Base-by-base conservation (phyloP, 1,140 invertebrate genomes). In the Meloidogyne chitwoodi region DNA sequence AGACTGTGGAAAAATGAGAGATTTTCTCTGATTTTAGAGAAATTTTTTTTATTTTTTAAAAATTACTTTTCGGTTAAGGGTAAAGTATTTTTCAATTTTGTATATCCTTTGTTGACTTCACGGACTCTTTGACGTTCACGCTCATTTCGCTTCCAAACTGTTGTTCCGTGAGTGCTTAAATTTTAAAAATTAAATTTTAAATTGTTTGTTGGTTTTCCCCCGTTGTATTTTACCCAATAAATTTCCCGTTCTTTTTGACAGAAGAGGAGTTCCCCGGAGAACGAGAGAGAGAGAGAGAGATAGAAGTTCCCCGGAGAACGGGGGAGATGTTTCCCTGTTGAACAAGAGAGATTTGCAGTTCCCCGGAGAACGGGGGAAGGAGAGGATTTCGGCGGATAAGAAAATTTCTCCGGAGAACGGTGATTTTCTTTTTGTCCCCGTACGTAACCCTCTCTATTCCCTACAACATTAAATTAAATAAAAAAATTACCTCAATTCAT, bases 41-140 rank as follows among this genome's bases (percentile, higher is more conserved):
- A 14, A 22, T 12, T 63, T 22, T 44, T 44, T 27, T 26, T 38
- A 27, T 83, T 22, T 31, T 34, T 29, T 38, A 41, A n/a, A 74
- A 82, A 77, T 67, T 68, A 84, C 83, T 74, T 41, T 62, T 85
- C 74, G 26, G 75, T 74, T 8, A 88, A 69, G 11, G 89, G 92
- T 19, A 96, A 88, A 86, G 93, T 92, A 64, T 91, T 90, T 74
- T 94, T 91, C 62, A 96, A 90, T 74, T 90, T 89, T 80, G 93
- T 92, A 77, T 96, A 92, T 77, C 92, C 92, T 78, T 92, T 91
- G 84, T 94, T 92, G 64, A 96, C 91, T 76, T 93, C 93, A 48
- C 92, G 90, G 12, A 95, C 93, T 88, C 88, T 81, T 68, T 87
- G 82, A 29, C 88, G 70, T 77, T 89, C 88, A 11, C 88, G 82